Conservation (phyloP, 1,140 invertebrate species). For the Leptestheria dahalacensis region DNA sequence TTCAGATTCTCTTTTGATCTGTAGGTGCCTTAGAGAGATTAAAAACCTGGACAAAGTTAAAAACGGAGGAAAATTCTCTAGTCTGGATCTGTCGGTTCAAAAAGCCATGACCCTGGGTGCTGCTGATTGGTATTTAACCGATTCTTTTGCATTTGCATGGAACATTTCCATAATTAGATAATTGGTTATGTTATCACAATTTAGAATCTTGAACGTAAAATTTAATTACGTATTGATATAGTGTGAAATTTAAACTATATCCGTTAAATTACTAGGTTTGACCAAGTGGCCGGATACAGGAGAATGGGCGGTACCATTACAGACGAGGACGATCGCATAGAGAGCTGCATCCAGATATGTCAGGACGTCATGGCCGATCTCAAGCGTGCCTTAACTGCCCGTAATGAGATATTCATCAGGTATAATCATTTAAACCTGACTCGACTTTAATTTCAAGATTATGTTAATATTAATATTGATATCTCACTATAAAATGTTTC, state of each 20-base stretch:
- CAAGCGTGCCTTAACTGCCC: not conserved
- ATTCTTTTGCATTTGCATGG: conserved; percentile 78
- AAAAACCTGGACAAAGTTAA: not conserved
- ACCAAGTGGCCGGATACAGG: not conserved
- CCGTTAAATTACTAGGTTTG: too few species aligned
- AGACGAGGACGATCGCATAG: conserved; percentile 11
- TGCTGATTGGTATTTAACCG: conserved; percentile 37
- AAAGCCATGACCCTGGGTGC: not conserved
- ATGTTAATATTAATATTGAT: too few species aligned
- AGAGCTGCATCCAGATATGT: conserved; percentile 1
- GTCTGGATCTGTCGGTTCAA: not conserved
- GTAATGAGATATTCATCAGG: not conserved
- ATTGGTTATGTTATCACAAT: too few species aligned
- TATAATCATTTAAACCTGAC: too few species aligned
- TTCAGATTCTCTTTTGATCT: too few species aligned
- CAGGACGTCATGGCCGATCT: conserved; percentile 11
- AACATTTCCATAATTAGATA: too few species aligned
- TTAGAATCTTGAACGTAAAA: too few species aligned
- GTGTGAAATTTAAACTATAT: too few species aligned
- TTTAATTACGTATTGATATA: too few species aligned
- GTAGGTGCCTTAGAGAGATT: not conserved
- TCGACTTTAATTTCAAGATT: too few species aligned
- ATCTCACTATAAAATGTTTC: too few species aligned
- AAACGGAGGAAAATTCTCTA: not conserved
- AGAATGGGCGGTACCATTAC: not conserved